Base-by-base conservation (phyloP, 2,797 vertebrate species). In the Pygocentrus nattereri region DNA sequence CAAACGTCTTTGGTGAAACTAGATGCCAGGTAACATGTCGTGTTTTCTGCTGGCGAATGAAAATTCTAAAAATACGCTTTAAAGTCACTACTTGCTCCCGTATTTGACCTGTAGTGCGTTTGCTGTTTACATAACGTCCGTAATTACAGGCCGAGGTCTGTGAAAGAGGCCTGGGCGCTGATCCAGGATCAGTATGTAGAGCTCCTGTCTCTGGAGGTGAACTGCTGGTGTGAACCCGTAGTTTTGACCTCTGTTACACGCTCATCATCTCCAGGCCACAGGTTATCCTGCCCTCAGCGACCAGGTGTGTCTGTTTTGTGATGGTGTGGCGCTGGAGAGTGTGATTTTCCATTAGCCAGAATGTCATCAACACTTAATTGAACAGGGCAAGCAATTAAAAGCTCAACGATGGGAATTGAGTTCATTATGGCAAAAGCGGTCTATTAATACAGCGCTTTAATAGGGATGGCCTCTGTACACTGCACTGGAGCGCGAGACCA, bases 361-460 rank as follows among this genome's bases (percentile, higher is more conserved):
- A 78, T 65, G 75, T 75, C 58, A 84, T 67, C 61, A 77, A 74
- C 61, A 74, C 76, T 79, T 83, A 85, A 88, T 75, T 85, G 61
- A 82, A 85, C 75, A 64, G 25, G 34, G 41, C 21, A 58, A 65
- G 73, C 85, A 79, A 79, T 83, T 81, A 82, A 83, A 79, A 87
- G 80, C 80, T 78, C 23, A 78, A 76, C 77, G 85, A 86, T 82
- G 38, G 61, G 52, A 87, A 78, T 84, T 44, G 15, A 81, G 69
- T 79, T 84, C 54, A 87, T 87, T 78, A 83, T 82, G 80, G 77
- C 44, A 54, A 76, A 59, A 50, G 70, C 49, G 44, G 74, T 65
- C 68, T 85, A 79, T 86, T 85, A 86, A 86, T 86, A 84, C 44
- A 85, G 69, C 79, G 61, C 73, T 76, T 76, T 86, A 79, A 83